Base-by-base conservation (phyloP, 1,140 invertebrate genomes). In the Holotrichia oblita region DNA sequence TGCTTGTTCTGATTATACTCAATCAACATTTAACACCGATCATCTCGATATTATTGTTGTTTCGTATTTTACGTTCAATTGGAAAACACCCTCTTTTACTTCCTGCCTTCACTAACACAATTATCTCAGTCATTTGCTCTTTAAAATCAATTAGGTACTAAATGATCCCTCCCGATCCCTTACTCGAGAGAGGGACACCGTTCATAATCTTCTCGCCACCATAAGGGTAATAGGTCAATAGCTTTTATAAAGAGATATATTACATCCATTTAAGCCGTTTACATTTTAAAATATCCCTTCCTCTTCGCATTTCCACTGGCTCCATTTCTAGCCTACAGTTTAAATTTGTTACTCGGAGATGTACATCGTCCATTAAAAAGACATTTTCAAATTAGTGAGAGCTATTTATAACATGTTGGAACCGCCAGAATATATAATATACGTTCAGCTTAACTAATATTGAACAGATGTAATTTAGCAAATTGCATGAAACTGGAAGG, bases 61-160 rank as follows among this genome's bases (percentile, higher is more conserved):
- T 27, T 69, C 61, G 61, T 34, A n/a, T 55, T 55, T 55, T 55
- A 55, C 48, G 14, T 55, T 17, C 48, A 55, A 55, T 55, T 55
- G 48, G 48, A 55, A 55, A 55, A 17, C 48, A 55, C 12, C 48
- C 14, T 17, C 48, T 17, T n/a, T 55, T 55, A 17, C 20, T 27
- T 27, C 61, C 61, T 55, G 48, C n/a, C 48, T 17, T 55, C 48
- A 55, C 48, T 55, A 34, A 69, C 20, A 3, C 61, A 69, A 69
- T 69, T 69, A 69, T 69, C 61, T 69, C 61, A 69, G 17, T 69
- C 61, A 34, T 69, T 69, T 24, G 61, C 61, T 69, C 61, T 69
- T 69, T 69, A 69, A 69, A 69, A 69, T 69, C 61, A 69, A 69
- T 69, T 69, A 69, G 61, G 61, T 34, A 34, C 61, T 34, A 69